Conservation (phyloP, 2,888 invertebrate species). For the Serripes groenlandicus region DNA sequence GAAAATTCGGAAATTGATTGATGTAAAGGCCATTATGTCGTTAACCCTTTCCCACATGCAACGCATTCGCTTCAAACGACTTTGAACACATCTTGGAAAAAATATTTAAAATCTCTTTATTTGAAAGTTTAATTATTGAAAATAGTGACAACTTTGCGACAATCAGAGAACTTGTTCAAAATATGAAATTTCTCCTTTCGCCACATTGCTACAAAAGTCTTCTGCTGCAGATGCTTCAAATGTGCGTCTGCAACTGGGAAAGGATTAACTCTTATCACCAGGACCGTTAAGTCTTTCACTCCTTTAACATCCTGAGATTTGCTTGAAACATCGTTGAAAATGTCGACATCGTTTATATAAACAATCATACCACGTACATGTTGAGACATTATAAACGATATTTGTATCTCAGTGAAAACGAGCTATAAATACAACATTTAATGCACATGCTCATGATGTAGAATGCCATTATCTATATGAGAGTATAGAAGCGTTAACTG, state of each 20-base stretch:
- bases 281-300: background rate
- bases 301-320: background rate
- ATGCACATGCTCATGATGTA: no score
- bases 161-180: background rate
- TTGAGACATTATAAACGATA: no score
- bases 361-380: background rate
- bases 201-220: no score
- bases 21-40: constrained; percentile 12
- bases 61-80: background rate
- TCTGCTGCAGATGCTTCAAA: no score
- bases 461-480: no score
- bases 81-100: no score
- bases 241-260: no score
- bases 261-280: background rate
- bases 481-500: no score
- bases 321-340: background rate
- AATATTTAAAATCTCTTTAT: no score
- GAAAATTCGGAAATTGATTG: constrained; percentile 23
- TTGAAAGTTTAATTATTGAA: no score
- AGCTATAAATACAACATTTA: no score
- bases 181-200: background rate
- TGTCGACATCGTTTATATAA: background rate
- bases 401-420: no score
- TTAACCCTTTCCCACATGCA: background rate
- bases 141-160: background rate